Base-by-base conservation (phyloP, 2,113 vertebrate species). In the Ariopsis seemanni region DNA sequence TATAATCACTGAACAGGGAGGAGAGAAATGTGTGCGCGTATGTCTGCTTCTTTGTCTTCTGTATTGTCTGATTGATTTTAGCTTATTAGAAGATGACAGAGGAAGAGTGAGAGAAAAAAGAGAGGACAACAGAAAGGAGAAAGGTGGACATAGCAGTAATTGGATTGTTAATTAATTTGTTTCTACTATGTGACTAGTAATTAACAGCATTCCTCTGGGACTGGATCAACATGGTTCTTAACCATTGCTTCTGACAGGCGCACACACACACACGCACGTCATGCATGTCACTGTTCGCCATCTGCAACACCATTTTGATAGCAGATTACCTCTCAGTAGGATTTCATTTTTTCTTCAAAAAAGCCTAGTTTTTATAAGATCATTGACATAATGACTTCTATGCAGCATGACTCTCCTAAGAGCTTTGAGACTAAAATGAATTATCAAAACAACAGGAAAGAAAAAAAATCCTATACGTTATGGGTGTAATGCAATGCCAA, bases 111-210 rank as follows among this genome's bases (percentile, higher is more conserved):
- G 52, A 53, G 34, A 65, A 52, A 55, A 62, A n/a, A 63, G 20
- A 62, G 74, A 82, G 78, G 82, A 75, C 81, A 88, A 75, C 42
- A 48, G 75, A 72, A 84, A 84, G 79, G 83, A 81, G 18, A 50
- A 85, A 86, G 69, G 81, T 86, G 83, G 20, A 84, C 11, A 52
- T 69, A 86, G 53, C 69, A 60, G 65, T 88, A 88, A 88, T 88
- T 90, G 57, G 80, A 90, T 81, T 88, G 82, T 74, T 84, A 86
- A 88, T 88, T 83, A 86, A 90, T 83, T 50, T 69, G 67, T 84
- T 81, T 83, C 84, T 88, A 71, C 71, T 67, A 62, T 81, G 79
- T 83, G 86, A 71, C 69, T 88, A 74, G 81, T 86, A 83, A 88
- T 90, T 88, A 90, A 57, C 69, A 83, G 86, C 34, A 74, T 74